phyloP scores from a whole-genome alignment of 2,888 invertebrate genomes.

The Crossocerus cetratus region DNA sequence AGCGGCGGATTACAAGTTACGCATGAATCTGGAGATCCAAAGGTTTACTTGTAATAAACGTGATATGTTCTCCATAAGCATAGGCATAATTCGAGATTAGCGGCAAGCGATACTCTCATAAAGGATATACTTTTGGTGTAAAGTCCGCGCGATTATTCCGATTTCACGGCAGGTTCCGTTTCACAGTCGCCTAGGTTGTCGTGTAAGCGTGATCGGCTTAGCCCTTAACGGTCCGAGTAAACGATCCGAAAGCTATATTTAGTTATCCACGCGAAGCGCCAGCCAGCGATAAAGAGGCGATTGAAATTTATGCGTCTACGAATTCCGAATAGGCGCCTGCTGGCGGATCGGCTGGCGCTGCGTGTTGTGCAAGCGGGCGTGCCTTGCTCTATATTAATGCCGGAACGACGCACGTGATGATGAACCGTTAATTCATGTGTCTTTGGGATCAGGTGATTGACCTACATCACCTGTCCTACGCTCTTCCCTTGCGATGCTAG shows the following conservation, averaged over 20 bases:
- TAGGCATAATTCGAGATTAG: no score
- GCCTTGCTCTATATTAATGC: neutral
- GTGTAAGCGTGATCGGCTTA: conserved; percentile 27
- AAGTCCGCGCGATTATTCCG: neutral
- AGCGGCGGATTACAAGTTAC: no score
- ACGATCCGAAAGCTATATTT: neutral
- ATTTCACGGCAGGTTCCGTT: conserved; percentile 8
- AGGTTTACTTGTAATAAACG: no score
- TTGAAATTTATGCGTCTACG: neutral
- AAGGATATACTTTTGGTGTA: no score
- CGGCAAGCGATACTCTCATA: no score
- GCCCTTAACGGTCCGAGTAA: neutral
- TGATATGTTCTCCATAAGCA: no score
- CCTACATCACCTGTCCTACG: neutral
- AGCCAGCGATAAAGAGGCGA: no score
- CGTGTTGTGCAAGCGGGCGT: no score
- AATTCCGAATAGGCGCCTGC: neutral
- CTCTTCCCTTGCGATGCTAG: neutral
- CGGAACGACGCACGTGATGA: neutral
- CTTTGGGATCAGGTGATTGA: conserved; percentile 1
- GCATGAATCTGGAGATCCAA: no score
- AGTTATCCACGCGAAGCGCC: neutral
- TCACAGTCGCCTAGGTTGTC: conserved; percentile 8
- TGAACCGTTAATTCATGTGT: conserved; percentile 5
- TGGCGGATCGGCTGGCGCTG: no score